Evolutionary conservation across 2,888 invertebrate genomes (phyloP), one percentile per base, ranked within the genome.

Genomic region (Frankliniella intonsa): DNA sequence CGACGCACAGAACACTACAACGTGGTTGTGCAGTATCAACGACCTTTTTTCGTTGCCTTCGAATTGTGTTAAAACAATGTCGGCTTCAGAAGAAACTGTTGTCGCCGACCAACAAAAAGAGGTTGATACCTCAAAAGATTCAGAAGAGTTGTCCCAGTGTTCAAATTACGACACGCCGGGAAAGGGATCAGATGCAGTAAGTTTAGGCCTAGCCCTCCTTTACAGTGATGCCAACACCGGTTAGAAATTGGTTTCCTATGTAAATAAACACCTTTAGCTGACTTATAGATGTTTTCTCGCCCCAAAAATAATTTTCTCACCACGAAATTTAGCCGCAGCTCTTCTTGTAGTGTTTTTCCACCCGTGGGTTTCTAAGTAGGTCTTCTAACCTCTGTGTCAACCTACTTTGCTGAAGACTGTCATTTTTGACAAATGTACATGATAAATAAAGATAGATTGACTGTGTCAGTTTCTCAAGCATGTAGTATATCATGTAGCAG

Each of bases 1-100:
- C 25, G 12, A 25, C 69, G 12, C 22, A 10, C 22, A 76, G 25
- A 25, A 22, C 69, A 76, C 69, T 76, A 76, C 69, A 76, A 76
- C 69, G 69, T 76, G 69, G 69, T 76, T 76, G 62, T 62, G 62
- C 62, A 62, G 69, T 76, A 76, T 76, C 69, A 76, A 76, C 69
- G 69, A 76, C 69, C 69, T 76, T 76, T 25, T 69, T 76, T 25
- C 25, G 69, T 22, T 25, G 69, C 12, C 25, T 25, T 25, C 3
- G 3, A 25, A 25, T 22, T 12, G 22, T 25, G 55, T n/a, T 7
- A 76, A 76, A 76, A 76, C 14, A 12, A 76, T 76, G 69, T 76
- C 69, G 69, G 69, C 69, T 76, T 76, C 25, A 12, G 69, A 76
- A 76, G 69, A 76, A 76, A 76, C 22, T 25, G 69, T 76, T 76